Evolutionary conservation across 2,797 vertebrate genomes (phyloP), one percentile per base, ranked within the genome.

Genomic region (Poecile montanus): DNA sequence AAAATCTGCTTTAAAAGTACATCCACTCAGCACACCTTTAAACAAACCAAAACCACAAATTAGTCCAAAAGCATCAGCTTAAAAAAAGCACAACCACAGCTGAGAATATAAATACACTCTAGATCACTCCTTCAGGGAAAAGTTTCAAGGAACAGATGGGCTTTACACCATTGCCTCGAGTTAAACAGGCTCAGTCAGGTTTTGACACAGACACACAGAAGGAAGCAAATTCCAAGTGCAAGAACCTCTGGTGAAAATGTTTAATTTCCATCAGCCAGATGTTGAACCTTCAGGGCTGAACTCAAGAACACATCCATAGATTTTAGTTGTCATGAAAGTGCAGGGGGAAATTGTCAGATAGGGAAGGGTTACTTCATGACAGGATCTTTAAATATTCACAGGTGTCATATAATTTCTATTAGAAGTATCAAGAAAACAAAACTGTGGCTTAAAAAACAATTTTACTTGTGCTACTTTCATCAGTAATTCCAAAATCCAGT

Each of bases 131-230:
- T 93, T 92, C 57, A 89, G 92, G 86, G 86, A 92, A 79, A 95
- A 93, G 80, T 93, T 89, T 95, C 88, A 94, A 85, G 72, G 91
- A 96, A 96, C 97, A 97, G 96, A 97, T 97, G 96, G 96, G 86
- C 93, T 96, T 96, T 96, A 96, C 95, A 96, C 91, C 76, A 93
- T 54, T 91, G 92, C 93, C 95, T 95, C 17, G 0, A 96, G 95
- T 95, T 91, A 96, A 97, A 95, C 87, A 88, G 95, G 88, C 94
- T 96, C 88, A 93, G 91, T 95, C 92, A 96, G 95, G 91, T 97
- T 96, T 95, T 97, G 94, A 96, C 93, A 94, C 92, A 92, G 89
- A 93, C 88, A 75, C 85, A 95, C 54, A 89, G 90, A 88, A 77
- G 75, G 93, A 92, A 91, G 56, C 67, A 95, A 94, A 96, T 89